These are phyloP conservation scores for Odontophorus gujanensis DNA, from an alignment of 2,113 vertebrate genomes.

Conservation along the genomic window DNA sequence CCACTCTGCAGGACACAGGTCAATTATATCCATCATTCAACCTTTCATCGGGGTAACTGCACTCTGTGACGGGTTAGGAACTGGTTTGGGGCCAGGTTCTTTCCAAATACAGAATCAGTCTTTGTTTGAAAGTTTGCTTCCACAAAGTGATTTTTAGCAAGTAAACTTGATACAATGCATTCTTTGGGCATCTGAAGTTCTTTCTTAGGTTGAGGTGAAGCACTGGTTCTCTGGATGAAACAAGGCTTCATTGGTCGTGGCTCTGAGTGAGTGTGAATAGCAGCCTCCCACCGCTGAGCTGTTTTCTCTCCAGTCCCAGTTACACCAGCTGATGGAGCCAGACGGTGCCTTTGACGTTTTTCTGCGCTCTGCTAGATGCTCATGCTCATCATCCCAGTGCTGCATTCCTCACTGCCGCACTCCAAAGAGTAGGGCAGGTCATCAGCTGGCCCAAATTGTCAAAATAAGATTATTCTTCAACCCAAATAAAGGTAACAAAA, in stretches of 20 bases:
- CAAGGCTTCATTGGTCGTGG: not conserved
- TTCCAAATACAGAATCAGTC: constrained; percentile 58
- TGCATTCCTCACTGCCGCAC: not conserved
- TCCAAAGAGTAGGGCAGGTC: not conserved
- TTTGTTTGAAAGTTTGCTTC: constrained; percentile 62
- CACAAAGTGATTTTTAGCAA: constrained; percentile 31
- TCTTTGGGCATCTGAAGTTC: constrained; percentile 25
- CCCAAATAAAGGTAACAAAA: constrained; percentile 54
- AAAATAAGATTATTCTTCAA: constrained; percentile 23
- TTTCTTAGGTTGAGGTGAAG: not conserved
- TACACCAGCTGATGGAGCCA: not conserved
- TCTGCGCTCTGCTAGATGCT: not conserved
- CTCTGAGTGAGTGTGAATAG: not conserved
- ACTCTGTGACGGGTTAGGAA: constrained; percentile 26
- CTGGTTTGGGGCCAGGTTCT: constrained; percentile 54
- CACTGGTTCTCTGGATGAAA: not conserved
- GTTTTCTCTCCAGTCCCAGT: not conserved
- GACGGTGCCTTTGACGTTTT: rapidly evolving
- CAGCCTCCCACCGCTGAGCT: not conserved
- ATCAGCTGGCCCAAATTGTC: constrained; percentile 4
- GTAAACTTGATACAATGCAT: constrained; percentile 8
- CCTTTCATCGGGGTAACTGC: constrained; percentile 51
- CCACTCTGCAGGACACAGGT: not conserved
- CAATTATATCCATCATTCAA: constrained; percentile 64
- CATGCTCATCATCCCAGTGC: not conserved